Base-by-base conservation (phyloP, 37 sponge, comb jelly and placozoan genomes). In the Beroe ovata region DNA sequence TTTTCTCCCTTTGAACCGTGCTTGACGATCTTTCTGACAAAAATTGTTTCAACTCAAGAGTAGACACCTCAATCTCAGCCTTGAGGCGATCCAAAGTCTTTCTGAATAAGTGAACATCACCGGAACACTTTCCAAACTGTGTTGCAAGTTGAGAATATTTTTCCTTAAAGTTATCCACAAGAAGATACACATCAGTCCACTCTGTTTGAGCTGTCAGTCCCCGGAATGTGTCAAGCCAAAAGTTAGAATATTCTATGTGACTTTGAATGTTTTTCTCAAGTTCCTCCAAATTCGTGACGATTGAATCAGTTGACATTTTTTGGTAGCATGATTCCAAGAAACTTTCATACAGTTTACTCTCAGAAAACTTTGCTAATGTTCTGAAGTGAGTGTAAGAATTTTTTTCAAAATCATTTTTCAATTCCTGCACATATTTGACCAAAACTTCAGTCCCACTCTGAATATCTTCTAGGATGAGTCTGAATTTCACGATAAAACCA, bases 101-200 rank as follows among this genome's bases (percentile, higher is more conserved):
- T 35, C 20, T 4, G 54, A 42, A 42, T 0, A 21, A 3, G 41
- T n/a, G 41, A 21, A 8, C 84, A 77, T 16, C 26, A 21, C 54
- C 54, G 18, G 84, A 77, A 6, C 23, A 19, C 54, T 23, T 42
- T 20, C 54, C 42, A 77, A 77, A 77, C 16, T 54, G 84, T 21
- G 1, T 40, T 14, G 25, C 84, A 21, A 77, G 47, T 23, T 33
- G 8, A 19, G 38, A 42, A 26, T 77, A 77, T 21, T 42, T 39
- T 77, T 77, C 84, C 23, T 77, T 77, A 35, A 77, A 77, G 28
- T 35, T 77, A 29, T 77, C 84, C 33, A 77, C 84, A 20, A 77
- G 54, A 1, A 77, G 38, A 23, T 77, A 77, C 4, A 77, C 84
- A 77, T 77, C 84, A 77, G 84, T 77, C 84, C 84, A 77, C 54